Base-by-base conservation (phyloP, 2,113 vertebrate species). In the Tautogolabrus adspersus region DNA sequence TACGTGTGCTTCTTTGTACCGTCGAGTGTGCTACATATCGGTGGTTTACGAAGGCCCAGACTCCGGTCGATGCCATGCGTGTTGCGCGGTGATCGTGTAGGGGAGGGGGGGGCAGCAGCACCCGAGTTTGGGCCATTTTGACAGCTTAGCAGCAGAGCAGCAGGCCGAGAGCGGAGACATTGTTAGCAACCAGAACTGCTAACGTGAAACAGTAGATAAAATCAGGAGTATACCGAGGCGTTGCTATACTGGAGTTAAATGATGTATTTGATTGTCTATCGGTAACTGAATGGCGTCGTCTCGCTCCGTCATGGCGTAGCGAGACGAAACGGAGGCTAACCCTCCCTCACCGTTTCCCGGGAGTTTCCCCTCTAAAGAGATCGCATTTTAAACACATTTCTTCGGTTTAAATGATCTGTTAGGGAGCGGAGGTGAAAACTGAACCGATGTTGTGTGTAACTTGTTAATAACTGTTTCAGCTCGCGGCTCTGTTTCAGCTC, bases 111-210 rank as follows among this genome's bases (percentile, higher is more conserved):
- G 63, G 71, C 51, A 23, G 63, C 44, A 9, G 62, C 19, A 46
- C 54, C 77, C 75, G 40, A 58, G 74, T 82, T 69, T 77, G 83
- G 30, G 90, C 91, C 91, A 89, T 91, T 90, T 92, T 88, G 90
- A 90, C 89, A 92, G 83, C 81, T 88, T 87, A 87, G 79, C 79
- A 62, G 68, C 70, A 61, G 64, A 11, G 58, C 44, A 16, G 26
- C 18, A 62, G 49, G 34, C 49, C 82, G 80, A 80, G 38, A 30
- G n/a, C 51, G 18, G 34, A 30, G n/a, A 47, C 38, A 54, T 71
- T 42, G 26, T 71, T 74, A 76, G 75, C 60, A 64, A 12, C 60
- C 5, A 19, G 5, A 26, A 42, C 42, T 60, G 30, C 4, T 1
- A 34, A 42, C 18, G 10, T 4, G 16, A 16, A 60, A 2, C 21